phyloP scores from a whole-genome alignment of 2,888 invertebrate genomes.

The Drosophila histrio region DNA sequence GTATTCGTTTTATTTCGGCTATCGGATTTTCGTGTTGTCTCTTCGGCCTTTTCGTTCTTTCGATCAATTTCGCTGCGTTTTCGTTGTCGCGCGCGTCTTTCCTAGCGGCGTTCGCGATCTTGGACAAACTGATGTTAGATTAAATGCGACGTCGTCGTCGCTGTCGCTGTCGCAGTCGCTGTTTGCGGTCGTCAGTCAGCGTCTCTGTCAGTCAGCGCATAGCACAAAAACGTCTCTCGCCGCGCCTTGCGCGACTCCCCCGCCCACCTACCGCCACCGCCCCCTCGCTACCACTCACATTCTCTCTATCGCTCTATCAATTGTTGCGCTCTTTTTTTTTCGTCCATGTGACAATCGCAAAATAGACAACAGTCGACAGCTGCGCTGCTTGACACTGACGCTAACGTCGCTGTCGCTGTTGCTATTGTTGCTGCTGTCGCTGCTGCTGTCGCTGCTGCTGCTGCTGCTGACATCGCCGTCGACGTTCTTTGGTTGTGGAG shows the following conservation, averaged over 20 bases:
- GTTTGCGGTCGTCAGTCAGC: neutral
- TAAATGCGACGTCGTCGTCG: slow-evolving; percentile 21
- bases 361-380: slow-evolving; percentile 59
- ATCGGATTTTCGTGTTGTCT: slow-evolving; percentile 4
- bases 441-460: slow-evolving; percentile 8
- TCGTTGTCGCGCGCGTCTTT: slow-evolving; percentile 46
- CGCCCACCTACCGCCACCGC: slow-evolving; percentile 12
- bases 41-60: slow-evolving; percentile 9
- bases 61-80: slow-evolving; percentile 31
- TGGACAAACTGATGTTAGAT: slow-evolving; percentile 79
- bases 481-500: slow-evolving; percentile 52
- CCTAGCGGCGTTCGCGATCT: slow-evolving; percentile 76
- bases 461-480: slow-evolving; percentile 16
- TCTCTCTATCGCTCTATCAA: slow-evolving; percentile 21
- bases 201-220: neutral
- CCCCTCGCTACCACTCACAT: slow-evolving; percentile 1
- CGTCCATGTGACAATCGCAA: slow-evolving; percentile 46
- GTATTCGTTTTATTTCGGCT: neutral
- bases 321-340: slow-evolving; percentile 15
- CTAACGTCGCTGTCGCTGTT: slow-evolving; percentile 18
- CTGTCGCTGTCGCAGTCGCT: neutral
- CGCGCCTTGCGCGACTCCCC: slow-evolving; percentile 3
- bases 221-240: neutral
- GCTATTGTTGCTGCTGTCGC: neutral
- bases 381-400: slow-evolving; percentile 62